These are phyloP conservation scores for Halcyon senegalensis DNA, from an alignment of 2,113 vertebrate species.

Conservation along the genomic window DNA sequence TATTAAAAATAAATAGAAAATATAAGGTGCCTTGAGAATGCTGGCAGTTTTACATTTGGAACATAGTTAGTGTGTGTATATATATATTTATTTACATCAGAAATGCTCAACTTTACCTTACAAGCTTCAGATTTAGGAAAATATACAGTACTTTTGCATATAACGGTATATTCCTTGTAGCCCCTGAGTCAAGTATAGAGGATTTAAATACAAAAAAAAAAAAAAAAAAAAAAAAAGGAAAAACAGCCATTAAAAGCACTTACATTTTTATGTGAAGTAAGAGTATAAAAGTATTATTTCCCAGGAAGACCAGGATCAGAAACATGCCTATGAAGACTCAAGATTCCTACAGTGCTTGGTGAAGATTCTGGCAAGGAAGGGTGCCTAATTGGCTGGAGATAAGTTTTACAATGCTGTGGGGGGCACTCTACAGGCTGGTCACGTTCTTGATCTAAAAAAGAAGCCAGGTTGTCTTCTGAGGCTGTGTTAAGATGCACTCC, in stretches of 20 bases:
- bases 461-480: conserved; percentile 86
- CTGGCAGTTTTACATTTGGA: conserved; percentile 86
- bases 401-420: conserved; percentile 79
- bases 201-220: conserved; percentile 79
- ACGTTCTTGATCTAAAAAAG: conserved; percentile 78
- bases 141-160: conserved; percentile 93
- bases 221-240: not conserved
- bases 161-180: conserved; percentile 87
- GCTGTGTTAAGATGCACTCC: conserved; percentile 78
- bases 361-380: conserved; percentile 84
- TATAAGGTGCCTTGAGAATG: conserved; percentile 85
- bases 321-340: conserved; percentile 88
- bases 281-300: conserved; percentile 85
- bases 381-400: conserved; percentile 82
- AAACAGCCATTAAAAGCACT: conserved; percentile 87
- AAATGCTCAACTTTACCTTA: conserved; percentile 80
- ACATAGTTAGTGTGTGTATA: conserved; percentile 73
- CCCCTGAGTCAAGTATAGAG: conserved; percentile 98
- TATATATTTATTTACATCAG: conserved; percentile 78
- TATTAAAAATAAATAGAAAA: conserved; percentile 81
- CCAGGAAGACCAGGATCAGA: conserved; percentile 90
- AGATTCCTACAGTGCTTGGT: conserved; percentile 76
- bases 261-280: conserved; percentile 79
- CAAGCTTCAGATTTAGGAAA: conserved; percentile 92
- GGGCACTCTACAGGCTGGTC: conserved; percentile 69